Conservation (phyloP, 2,888 invertebrate genomes). For the Drosophila aldrichi region DNA sequence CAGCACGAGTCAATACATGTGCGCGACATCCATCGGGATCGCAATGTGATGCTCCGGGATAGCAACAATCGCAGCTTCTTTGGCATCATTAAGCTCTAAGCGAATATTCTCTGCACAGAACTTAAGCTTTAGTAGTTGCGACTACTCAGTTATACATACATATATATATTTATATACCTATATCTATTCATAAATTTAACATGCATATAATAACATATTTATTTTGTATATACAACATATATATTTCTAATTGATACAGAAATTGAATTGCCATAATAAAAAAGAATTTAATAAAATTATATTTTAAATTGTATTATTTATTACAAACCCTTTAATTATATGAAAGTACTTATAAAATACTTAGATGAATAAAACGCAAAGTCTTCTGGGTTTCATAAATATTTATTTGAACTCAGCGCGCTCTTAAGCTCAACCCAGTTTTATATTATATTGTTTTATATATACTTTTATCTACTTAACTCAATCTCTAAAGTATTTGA, state of each 20-base stretch:
- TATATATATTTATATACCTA: not conserved
- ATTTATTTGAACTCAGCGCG: not conserved
- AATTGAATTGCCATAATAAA: conserved; percentile 54
- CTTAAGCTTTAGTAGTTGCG: conserved; percentile 47
- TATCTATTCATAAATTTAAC: not conserved
- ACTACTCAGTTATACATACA: conserved; percentile 36
- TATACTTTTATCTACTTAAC: not conserved
- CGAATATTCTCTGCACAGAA: not conserved
- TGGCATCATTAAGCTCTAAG: conserved; percentile 88
- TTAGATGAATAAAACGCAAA: too few species aligned
- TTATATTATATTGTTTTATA: not conserved
- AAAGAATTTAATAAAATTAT: conserved; percentile 20
- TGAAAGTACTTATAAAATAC: too few species aligned
- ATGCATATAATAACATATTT: conserved; percentile 46
- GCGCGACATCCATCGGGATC: conserved; percentile 87
- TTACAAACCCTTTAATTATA: too few species aligned
- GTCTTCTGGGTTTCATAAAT: not conserved
- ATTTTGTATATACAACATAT: conserved; percentile 55
- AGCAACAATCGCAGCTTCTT: conserved; percentile 93
- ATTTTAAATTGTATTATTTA: too few species aligned
- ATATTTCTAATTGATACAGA: conserved; percentile 32
- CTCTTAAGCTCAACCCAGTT: not conserved
- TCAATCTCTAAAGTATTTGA: not conserved
- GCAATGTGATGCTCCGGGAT: conserved; percentile 85
- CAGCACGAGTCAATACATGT: conserved; percentile 89